phyloP scores from a whole-genome alignment of 35 echinoderm and acorn worm species.

The Strongylocentrotus purpuratus region DNA sequence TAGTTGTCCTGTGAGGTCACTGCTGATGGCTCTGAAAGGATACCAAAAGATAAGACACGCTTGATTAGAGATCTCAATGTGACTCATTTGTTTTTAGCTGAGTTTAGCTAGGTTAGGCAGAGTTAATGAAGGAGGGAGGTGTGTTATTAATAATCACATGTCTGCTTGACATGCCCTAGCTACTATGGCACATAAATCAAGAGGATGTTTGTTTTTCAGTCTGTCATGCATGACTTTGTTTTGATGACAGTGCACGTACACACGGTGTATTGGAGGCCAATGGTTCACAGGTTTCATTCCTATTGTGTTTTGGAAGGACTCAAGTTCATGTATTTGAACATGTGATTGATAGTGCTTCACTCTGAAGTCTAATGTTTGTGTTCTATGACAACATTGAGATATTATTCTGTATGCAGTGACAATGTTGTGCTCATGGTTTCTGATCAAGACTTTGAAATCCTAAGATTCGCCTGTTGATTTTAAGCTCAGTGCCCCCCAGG shows the following conservation, averaged over 20 bases:
- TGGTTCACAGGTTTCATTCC: not conserved
- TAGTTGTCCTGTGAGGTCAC: too few species aligned
- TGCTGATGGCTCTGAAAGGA: not conserved
- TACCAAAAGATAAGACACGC: not conserved
- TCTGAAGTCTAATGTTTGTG: not conserved
- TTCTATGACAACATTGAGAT: not conserved
- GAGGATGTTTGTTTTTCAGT: not conserved
- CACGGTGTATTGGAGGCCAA: not conserved
- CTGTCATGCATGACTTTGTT: not conserved
- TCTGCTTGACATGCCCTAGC: not conserved
- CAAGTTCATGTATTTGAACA: not conserved
- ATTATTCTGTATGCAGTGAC: not conserved
- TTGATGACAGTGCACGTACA: not conserved
- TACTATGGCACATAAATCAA: not conserved
- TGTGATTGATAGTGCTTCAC: not conserved
- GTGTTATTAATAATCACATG: conserved; percentile 1
- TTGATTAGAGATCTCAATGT: not conserved
- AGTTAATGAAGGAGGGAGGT: not conserved
- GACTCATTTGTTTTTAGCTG: not conserved
- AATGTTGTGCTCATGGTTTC: not conserved
- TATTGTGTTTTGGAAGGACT: not conserved
- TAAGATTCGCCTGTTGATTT: not conserved
- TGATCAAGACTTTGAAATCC: not conserved
- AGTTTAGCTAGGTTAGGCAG: too few species aligned
- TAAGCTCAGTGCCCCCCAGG: not conserved